A percentile compares a stretch with the other conserved stretches of the same genome.
Conservation (phyloP, 2,888 invertebrate genomes). For the Sussaba pulchella region DNA sequence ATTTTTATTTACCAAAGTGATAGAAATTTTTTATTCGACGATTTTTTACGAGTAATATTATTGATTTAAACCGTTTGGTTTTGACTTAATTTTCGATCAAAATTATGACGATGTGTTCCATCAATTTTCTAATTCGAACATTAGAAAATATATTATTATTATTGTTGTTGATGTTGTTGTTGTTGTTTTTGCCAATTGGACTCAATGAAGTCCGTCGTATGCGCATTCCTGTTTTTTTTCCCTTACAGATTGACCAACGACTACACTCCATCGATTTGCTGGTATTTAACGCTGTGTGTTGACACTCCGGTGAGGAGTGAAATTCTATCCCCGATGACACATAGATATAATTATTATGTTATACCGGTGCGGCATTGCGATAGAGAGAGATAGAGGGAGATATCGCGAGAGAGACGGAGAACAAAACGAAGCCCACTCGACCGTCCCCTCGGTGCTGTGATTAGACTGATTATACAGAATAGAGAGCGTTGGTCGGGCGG, state of each 20-base stretch:
- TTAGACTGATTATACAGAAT: constrained; percentile 55
- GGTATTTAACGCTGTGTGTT: neutral
- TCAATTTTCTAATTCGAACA: neutral
- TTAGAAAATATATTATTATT: neutral
- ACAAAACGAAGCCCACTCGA: constrained; percentile 30
- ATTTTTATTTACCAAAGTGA: no score
- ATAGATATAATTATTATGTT: constrained; percentile 34
- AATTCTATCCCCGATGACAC: constrained; percentile 34
- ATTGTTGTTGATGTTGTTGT: neutral
- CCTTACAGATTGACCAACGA: no score
- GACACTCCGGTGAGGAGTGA: constrained; percentile 28
- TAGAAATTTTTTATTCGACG: no score
- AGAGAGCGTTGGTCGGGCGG: constrained; percentile 25
- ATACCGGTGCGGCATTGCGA: constrained; percentile 15
- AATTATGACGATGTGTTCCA: neutral
- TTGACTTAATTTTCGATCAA: no score
- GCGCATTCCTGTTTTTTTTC: neutral
- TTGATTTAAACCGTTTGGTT: no score
- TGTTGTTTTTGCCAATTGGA: no score
- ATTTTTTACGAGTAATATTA: no score
- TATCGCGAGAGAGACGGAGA: no score
- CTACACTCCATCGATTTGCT: neutral
- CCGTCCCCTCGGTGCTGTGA: constrained; percentile 33
- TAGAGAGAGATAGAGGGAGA: no score
- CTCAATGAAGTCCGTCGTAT: neutral